Percentiles rank a stretch among this genome's conserved stretches.
phyloP scores from a whole-genome alignment of 2,888 invertebrate genomes.

The Drosophila nr. fundita region DNA sequence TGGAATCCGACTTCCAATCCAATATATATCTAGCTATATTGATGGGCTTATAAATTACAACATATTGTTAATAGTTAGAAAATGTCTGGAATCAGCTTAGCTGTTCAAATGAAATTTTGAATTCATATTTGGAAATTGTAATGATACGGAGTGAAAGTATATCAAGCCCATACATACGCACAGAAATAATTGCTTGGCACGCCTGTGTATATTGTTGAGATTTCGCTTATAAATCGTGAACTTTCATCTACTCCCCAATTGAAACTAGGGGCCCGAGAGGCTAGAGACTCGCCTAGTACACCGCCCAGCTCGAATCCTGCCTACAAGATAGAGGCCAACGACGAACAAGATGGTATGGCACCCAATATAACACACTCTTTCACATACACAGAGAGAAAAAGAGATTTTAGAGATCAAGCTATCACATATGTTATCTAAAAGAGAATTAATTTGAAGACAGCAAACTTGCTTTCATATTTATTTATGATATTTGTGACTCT shows the following conservation, averaged over 20 bases:
- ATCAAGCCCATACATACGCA: neutral
- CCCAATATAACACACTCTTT: neutral
- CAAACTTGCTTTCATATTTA: neutral
- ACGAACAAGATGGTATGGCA: constrained; percentile 82
- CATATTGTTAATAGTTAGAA: neutral
- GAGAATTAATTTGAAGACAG: neutral
- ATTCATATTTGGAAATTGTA: neutral
- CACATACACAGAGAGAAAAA: constrained; percentile 1
- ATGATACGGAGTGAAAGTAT: neutral
- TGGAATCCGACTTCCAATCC: neutral
- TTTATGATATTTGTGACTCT: neutral
- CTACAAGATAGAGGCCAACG: constrained; percentile 84
- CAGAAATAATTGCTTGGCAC: constrained; percentile 1
- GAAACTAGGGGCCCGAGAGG: constrained; percentile 82
- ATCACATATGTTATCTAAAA: neutral
- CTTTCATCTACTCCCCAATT: constrained; percentile 16
- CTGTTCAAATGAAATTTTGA: too few relatives aligned
- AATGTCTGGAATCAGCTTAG: neutral
- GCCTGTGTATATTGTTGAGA: neutral
- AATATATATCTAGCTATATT: neutral
- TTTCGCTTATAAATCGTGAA: constrained; percentile 1
- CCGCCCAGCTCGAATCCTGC: constrained; percentile 85
- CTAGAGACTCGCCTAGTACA: constrained; percentile 84
- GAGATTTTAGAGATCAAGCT: too few relatives aligned
- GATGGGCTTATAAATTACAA: neutral